Base-by-base conservation (phyloP, 2,888 invertebrate genomes). In the Nineta flava region DNA sequence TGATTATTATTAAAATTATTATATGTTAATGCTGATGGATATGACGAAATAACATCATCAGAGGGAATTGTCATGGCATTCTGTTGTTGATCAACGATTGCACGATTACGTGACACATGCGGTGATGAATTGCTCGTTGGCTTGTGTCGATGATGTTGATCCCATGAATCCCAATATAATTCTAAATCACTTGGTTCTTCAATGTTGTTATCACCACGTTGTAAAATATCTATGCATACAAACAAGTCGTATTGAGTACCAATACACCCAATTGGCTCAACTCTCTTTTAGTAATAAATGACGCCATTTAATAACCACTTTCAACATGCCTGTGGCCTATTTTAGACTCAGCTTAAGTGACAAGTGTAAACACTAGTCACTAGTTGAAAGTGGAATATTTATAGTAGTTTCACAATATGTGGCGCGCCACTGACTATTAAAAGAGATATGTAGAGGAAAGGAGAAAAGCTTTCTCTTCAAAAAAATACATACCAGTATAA, bases 121-220 rank as follows among this genome's bases (percentile, higher is more conserved):
- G 74, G 75, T 55, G 74, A 72, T 57, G 73, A 64, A 54, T 69
- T 66, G 56, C 65, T 66, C 54, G 64, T 58, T 15, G 59, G 58
- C 57, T 66, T 69, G 51, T 64, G 63, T 54, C 69, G 62, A 58
- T 69, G 75, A 61, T 77, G 81, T 47, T 83, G 72, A 66, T 92
- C 91, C 91, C 91, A 94, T 7, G 91, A 92, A 67, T 94, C 93
- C 93, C 94, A 95, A 69, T 87, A 92, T 57, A 95, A 72, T 55
- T 81, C 79, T 61, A 82, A 70, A 59, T 71, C 81, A 62, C 50
- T 64, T 55, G 58, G 63, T 55, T 74, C 72, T 53, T 73, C 73
- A 43, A 71, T 77, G 46, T 72, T 71, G 53, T 68, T 69, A 51
- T 75, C 77, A 46, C 74, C 77, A 44, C 71, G 68, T 54, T 75